phyloP scores from a whole-genome alignment of 2,888 invertebrate genomes.

The Cyaniris semiargus region DNA sequence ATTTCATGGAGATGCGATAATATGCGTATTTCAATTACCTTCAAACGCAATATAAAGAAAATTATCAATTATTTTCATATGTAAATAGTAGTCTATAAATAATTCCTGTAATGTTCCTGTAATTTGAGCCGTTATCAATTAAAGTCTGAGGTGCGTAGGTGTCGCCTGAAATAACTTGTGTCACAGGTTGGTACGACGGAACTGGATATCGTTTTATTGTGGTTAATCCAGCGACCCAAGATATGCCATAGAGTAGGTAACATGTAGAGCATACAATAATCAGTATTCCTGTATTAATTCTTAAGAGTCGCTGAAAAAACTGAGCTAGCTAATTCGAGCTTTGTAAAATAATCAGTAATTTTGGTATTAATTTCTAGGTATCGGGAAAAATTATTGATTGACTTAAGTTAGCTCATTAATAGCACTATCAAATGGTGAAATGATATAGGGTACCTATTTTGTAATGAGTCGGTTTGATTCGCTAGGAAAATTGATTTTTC shows the following conservation, averaged over 20 bases:
- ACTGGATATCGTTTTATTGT: conserved; percentile 58
- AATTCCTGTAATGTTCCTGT: conserved; percentile 63
- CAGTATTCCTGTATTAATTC: too few relatives aligned
- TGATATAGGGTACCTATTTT: too few relatives aligned
- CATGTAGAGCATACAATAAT: conserved; percentile 33
- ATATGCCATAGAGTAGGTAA: conserved; percentile 41
- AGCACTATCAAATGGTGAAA: too few relatives aligned
- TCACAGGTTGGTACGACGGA: conserved; percentile 57
- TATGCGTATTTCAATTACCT: not conserved
- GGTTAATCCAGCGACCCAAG: conserved; percentile 50
- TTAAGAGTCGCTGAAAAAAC: too few relatives aligned
- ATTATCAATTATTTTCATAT: not conserved
- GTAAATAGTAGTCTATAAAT: conserved; percentile 43
- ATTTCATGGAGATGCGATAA: not conserved
- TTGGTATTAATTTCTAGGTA: too few relatives aligned
- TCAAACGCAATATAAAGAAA: not conserved
- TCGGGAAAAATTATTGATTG: too few relatives aligned
- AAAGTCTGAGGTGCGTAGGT: conserved; percentile 48
- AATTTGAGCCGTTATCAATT: conserved; percentile 64
- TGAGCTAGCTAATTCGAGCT: too few relatives aligned
- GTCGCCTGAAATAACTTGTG: conserved; percentile 56
- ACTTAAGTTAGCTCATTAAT: too few relatives aligned
- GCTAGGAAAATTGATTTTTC: too few relatives aligned
- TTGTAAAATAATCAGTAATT: too few relatives aligned
- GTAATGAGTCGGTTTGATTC: too few relatives aligned